Conservation (phyloP, 2,797 vertebrate genomes). For the Falco cherrug region DNA sequence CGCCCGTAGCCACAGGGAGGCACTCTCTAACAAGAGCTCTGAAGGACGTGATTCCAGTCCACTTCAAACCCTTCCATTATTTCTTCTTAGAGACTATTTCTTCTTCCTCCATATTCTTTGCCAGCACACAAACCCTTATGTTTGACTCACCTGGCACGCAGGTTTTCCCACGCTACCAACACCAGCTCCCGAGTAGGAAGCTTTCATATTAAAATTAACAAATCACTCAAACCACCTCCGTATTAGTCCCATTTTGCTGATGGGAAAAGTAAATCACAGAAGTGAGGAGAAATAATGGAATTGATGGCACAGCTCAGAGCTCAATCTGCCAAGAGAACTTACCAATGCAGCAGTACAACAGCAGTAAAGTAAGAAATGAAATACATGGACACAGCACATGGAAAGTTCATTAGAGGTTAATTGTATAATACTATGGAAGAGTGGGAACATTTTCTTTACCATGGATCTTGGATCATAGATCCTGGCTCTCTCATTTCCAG, state of each 20-base stretch:
- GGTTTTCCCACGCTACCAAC: not conserved
- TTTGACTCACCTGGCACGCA: not conserved
- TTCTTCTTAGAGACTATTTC: not conserved
- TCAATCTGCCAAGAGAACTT: not conserved
- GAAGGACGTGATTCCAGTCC: fast-evolving
- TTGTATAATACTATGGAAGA: not conserved
- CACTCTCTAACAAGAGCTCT: constrained; percentile 8
- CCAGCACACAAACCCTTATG: not conserved
- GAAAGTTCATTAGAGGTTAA: not conserved
- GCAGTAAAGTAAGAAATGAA: not conserved
- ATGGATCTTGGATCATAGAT: not conserved
- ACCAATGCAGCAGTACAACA: not conserved
- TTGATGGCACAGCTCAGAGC: not conserved
- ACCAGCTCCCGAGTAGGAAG: not conserved
- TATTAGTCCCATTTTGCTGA: not conserved
- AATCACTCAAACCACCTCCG: not conserved
- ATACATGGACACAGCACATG: not conserved
- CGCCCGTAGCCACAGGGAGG: constrained; percentile 37
- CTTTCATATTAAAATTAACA: constrained; percentile 16
- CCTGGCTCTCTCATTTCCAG: not conserved
- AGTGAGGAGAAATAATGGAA: not conserved
- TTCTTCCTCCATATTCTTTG: not conserved
- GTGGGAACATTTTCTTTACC: not conserved
- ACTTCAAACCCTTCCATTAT: not conserved
- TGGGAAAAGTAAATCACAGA: not conserved